Conservation (phyloP, 2,113 vertebrate genomes). For the Trematomus loennbergii region DNA sequence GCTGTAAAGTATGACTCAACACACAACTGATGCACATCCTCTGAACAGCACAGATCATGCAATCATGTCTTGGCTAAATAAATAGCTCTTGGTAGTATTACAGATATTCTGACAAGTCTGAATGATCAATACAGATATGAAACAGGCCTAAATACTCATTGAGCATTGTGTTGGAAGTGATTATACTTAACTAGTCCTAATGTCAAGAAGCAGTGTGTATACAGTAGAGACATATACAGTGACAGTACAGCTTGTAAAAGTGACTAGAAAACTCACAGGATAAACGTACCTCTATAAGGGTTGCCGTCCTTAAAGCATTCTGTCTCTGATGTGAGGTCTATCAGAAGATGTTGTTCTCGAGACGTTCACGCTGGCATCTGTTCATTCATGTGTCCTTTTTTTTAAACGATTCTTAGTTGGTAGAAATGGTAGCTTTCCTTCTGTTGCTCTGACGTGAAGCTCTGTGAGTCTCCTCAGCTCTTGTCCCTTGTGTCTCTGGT, state of each 20-base stretch:
- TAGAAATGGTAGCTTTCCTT: neutral
- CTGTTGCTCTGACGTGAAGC: neutral
- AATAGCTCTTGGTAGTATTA: neutral
- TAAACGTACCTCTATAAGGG: conserved; percentile 47
- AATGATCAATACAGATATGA: neutral
- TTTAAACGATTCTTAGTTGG: neutral
- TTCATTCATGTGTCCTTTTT: conserved; percentile 26
- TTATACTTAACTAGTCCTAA: neutral
- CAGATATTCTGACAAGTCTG: neutral
- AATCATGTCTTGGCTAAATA: neutral
- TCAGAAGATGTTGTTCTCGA: neutral
- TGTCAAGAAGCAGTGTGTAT: neutral
- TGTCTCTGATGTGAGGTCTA: neutral
- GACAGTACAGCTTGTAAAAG: neutral
- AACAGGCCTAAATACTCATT: neutral
- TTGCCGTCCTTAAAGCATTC: conserved; percentile 23
- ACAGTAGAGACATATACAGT: neutral
- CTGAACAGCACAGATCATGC: neutral
- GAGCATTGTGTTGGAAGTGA: neutral
- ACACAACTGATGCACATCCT: conserved; percentile 2
- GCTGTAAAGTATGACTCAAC: neutral
- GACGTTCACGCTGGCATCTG: conserved; percentile 10
- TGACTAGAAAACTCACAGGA: neutral
- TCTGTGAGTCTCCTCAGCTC: neutral
- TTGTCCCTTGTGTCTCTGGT: neutral